Conservation (phyloP, 1,140 invertebrate species). For the Lordiphosa stackelbergi region DNA sequence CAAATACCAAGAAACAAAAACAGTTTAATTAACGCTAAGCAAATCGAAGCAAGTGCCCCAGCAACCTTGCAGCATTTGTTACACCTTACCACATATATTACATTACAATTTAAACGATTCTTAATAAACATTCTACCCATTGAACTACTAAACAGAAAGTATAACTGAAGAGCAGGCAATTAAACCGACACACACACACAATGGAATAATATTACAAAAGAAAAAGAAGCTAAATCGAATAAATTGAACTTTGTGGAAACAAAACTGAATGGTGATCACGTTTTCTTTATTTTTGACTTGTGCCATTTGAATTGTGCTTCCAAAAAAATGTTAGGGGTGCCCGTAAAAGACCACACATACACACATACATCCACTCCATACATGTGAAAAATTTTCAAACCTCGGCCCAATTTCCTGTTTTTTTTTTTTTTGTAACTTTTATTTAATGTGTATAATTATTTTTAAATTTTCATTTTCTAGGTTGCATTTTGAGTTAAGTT, state of each 20-base stretch:
- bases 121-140: slow-evolving; percentile 71
- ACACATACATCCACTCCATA: slow-evolving; percentile 24
- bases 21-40: slow-evolving; percentile 61
- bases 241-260: slow-evolving; percentile 67
- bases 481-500: slow-evolving; percentile 35
- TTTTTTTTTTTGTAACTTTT: slow-evolving; percentile 45
- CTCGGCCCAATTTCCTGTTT: slow-evolving; percentile 77
- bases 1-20: slow-evolving; percentile 20
- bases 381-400: slow-evolving; percentile 57
- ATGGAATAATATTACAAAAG: slow-evolving; percentile 18
- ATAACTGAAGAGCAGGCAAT: slow-evolving; percentile 49
- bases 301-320: slow-evolving; percentile 75
- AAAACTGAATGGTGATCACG: slow-evolving; percentile 62
- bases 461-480: slow-evolving; percentile 24
- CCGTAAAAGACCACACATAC: slow-evolving; percentile 30
- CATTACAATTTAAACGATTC: slow-evolving; percentile 61
- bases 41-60: slow-evolving; percentile 43
- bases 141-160: slow-evolving; percentile 1
- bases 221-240: slow-evolving; percentile 50
- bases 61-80: slow-evolving; percentile 47
- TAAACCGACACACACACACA: slow-evolving; percentile 11
- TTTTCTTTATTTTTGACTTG: slow-evolving; percentile 59
- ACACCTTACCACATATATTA: slow-evolving; percentile 63
- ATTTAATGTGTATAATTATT: slow-evolving; percentile 35
- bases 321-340: slow-evolving; percentile 58